Evolutionary conservation across 2,113 vertebrate genomes (phyloP).

Genomic region (Petrocephalus microphthalmus): DNA sequence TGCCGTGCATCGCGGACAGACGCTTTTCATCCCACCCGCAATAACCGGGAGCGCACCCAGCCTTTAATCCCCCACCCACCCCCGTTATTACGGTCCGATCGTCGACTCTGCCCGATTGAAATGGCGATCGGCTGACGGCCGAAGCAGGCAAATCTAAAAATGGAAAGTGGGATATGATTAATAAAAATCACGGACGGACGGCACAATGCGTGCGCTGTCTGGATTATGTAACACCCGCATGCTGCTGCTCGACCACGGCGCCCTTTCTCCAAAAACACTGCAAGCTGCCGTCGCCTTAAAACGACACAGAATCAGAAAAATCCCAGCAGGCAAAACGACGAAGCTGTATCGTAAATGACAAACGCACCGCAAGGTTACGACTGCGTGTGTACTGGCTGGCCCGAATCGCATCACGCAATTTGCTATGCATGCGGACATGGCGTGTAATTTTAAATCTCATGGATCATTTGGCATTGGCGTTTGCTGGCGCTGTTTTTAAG

Average conservation of each 20-base stretch:
- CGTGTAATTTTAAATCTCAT: not conserved
- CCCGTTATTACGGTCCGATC: not conserved
- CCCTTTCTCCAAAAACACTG: not conserved
- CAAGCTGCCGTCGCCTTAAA: not conserved
- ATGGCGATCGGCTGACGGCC: not conserved
- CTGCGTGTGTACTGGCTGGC: not conserved
- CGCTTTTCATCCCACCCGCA: not conserved
- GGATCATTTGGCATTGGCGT: conserved; percentile 2
- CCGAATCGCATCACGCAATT: not conserved
- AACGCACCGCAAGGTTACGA: not conserved
- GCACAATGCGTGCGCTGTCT: conserved; percentile 19
- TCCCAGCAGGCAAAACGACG: not conserved
- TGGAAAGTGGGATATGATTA: not conserved
- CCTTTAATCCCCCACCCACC: not conserved
- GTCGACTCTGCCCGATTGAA: not conserved
- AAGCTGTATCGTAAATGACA: not conserved
- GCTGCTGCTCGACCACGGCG: not conserved
- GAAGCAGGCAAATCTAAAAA: conserved; percentile 1
- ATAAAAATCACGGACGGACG: conserved; percentile 31
- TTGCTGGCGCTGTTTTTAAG: not conserved
- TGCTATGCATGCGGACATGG: not conserved
- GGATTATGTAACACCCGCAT: conserved; percentile 20
- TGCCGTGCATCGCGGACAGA: not conserved
- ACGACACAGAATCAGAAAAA: not conserved
- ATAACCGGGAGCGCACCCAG: not conserved